Evolutionary conservation across 2,888 invertebrate species (phyloP).

Genomic region (Eilema griseolum): DNA sequence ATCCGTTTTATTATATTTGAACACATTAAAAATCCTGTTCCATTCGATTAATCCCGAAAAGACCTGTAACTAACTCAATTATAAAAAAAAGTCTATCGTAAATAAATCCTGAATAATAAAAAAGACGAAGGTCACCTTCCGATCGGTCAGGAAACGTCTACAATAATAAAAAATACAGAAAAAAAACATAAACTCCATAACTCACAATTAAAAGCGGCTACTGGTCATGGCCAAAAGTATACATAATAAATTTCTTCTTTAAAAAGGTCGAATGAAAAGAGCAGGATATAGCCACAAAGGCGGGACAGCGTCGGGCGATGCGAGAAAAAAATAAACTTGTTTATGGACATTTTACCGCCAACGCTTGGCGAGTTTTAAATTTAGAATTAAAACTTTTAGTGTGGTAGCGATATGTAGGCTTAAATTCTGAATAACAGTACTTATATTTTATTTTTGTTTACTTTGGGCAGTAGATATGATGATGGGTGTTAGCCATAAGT

Average conservation of each 20-base stretch:
- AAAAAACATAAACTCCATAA: slow-evolving; percentile 75
- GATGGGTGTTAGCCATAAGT: background rate
- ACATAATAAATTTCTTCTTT: slow-evolving; percentile 85
- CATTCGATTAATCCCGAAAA: slow-evolving; percentile 72
- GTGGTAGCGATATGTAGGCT: slow-evolving; percentile 49
- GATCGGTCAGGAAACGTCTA: slow-evolving; percentile 74
- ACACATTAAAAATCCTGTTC: slow-evolving; percentile 70
- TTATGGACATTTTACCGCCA: slow-evolving; percentile 84
- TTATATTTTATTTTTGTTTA: slow-evolving; percentile 7
- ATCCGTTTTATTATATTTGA: slow-evolving; percentile 72
- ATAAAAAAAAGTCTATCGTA: slow-evolving; percentile 59
- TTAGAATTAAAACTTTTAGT: slow-evolving; percentile 73
- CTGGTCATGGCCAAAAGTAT: slow-evolving; percentile 84
- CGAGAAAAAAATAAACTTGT: slow-evolving; percentile 79
- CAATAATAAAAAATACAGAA: slow-evolving; percentile 54
- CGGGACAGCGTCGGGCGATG: slow-evolving; percentile 69
- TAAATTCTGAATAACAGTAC: slow-evolving; percentile 38
- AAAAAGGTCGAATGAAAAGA: slow-evolving; percentile 85
- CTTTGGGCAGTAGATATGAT: background rate
- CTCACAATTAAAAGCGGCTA: slow-evolving; percentile 86
- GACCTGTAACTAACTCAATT: slow-evolving; percentile 74
- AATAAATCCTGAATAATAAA: slow-evolving; percentile 74
- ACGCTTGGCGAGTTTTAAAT: slow-evolving; percentile 78
- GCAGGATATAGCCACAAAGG: slow-evolving; percentile 83
- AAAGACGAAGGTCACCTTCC: slow-evolving; percentile 79